A percentile compares a stretch with the other conserved stretches of the same genome.
These are phyloP conservation scores for Cosmia trapezina DNA, from an alignment of 2,888 invertebrate genomes.

Conservation along the genomic window DNA sequence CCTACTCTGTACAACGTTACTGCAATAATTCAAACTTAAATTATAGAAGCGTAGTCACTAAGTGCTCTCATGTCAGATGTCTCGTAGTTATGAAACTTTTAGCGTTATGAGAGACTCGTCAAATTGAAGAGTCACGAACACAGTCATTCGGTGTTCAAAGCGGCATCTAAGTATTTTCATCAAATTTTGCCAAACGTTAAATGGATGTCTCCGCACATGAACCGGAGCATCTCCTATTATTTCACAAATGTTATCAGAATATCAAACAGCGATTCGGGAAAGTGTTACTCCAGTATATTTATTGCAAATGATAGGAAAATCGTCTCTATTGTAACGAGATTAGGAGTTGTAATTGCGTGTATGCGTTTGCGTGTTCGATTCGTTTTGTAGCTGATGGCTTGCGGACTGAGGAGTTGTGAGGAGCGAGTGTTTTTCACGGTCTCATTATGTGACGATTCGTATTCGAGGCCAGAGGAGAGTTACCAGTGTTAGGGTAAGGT, in stretches of 20 bases:
- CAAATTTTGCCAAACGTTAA: conserved; percentile 74
- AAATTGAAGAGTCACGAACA: conserved; percentile 64
- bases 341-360: conserved; percentile 73
- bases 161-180: conserved; percentile 75
- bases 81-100: conserved; percentile 60
- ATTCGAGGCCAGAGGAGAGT: conserved; percentile 80
- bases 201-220: conserved; percentile 76
- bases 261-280: conserved; percentile 82
- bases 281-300: conserved; percentile 58
- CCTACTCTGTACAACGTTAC: conserved; percentile 39
- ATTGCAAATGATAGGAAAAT: conserved; percentile 58
- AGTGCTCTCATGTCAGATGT: conserved; percentile 41
- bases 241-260: conserved; percentile 86
- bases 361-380: conserved; percentile 64
- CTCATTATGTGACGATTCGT: conserved; percentile 87
- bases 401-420: conserved; percentile 78
- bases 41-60: conserved; percentile 45
- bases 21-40: conserved; percentile 51
- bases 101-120: conserved; percentile 59
- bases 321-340: conserved; percentile 63
- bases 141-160: conserved; percentile 59
- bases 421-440: conserved; percentile 87
- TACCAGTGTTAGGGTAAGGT: conserved; percentile 76
- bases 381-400: conserved; percentile 71
- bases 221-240: conserved; percentile 82